Evolutionary conservation across 2,113 vertebrate species (phyloP).

Genomic region (Nothocercus julius): DNA sequence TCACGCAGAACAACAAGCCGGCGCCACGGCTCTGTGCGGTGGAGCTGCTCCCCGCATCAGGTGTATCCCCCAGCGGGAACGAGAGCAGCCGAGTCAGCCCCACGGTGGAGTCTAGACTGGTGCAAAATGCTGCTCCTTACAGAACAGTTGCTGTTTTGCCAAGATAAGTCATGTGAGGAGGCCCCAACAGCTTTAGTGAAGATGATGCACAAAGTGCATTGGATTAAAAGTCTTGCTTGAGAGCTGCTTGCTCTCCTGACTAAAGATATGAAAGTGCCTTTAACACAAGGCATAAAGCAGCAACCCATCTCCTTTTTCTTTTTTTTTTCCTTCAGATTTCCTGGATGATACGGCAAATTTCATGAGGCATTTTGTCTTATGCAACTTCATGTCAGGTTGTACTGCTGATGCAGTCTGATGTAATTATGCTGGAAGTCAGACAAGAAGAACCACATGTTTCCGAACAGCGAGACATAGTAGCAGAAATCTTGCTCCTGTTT

Average conservation of each 20-base stretch:
- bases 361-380: conserved; percentile 19
- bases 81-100: background rate
- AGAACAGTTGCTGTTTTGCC: background rate
- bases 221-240: background rate
- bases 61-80: background rate
- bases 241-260: background rate
- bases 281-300: background rate
- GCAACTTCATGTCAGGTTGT: conserved; percentile 28
- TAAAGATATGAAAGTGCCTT: background rate
- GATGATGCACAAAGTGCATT: background rate
- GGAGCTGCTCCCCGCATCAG: background rate
- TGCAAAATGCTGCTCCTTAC: background rate
- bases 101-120: background rate
- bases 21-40: background rate
- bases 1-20: background rate
- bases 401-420: conserved; percentile 15
- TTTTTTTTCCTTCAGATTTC: background rate
- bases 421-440: conserved; percentile 6
- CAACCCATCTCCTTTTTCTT: too few relatives aligned
- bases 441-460: background rate
- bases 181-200: background rate
- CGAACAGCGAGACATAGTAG: background rate
- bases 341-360: background rate
- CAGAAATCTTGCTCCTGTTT: background rate
- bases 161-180: background rate